A percentile compares a stretch with the other conserved stretches of the same genome.
phyloP scores from a whole-genome alignment of 2,113 vertebrate species.

The Ciconia maguari region DNA sequence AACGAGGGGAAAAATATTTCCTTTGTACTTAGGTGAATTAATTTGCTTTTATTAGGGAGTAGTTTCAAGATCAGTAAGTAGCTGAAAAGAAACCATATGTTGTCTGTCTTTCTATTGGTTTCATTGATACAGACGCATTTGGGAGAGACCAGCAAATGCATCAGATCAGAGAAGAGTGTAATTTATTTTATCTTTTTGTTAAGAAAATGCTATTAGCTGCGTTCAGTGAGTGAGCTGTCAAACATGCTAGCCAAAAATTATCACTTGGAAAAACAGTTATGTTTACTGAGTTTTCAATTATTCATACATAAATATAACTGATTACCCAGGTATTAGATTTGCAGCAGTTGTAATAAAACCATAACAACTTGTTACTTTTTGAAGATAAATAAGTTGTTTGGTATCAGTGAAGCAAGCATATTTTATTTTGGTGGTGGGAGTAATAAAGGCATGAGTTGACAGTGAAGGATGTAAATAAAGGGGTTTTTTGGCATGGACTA shows the following conservation, averaged over 20 bases:
- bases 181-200: not conserved
- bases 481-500: not conserved
- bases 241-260: not conserved
- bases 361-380: not conserved
- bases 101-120: not conserved
- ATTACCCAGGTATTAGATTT: not conserved
- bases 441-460: not conserved
- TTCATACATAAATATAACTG: not conserved
- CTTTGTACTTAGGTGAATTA: not conserved
- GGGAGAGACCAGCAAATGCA: not conserved
- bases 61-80: not conserved
- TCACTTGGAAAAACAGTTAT: not conserved
- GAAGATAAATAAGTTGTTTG: not conserved
- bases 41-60: not conserved
- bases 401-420: not conserved
- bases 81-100: not conserved
- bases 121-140: not conserved
- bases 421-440: not conserved
- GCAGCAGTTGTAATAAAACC: not conserved
- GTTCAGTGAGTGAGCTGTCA: not conserved
- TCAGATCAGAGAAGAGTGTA: not conserved
- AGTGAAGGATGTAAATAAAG: not conserved
- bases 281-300: not conserved
- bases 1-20: not conserved
- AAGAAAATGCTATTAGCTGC: not conserved